phyloP scores from a whole-genome alignment of 2,113 vertebrate species.

The Todiramphus chloris region DNA sequence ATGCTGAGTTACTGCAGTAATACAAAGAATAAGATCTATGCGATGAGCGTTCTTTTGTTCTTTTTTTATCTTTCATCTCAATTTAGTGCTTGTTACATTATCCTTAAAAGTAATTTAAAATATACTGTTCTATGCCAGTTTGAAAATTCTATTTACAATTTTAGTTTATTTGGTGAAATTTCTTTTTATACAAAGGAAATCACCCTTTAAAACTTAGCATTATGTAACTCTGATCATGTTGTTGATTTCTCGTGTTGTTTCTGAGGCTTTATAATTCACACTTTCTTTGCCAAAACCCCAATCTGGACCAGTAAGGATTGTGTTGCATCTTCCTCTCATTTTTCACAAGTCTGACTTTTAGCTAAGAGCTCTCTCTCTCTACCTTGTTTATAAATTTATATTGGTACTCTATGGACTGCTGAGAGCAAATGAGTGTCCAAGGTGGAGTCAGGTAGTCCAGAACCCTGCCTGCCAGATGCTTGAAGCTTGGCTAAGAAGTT shows the following conservation, averaged over 20 bases:
- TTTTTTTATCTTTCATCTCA: neutral
- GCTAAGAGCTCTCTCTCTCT: neutral
- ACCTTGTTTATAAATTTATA: neutral
- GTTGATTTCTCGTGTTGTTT: neutral
- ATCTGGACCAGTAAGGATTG: fast-evolving
- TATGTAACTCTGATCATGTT: neutral
- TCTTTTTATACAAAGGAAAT: neutral
- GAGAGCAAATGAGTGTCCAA: neutral
- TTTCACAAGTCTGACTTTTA: neutral
- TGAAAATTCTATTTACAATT: neutral
- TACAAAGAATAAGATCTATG: neutral
- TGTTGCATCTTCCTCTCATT: neutral
- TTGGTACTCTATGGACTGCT: neutral
- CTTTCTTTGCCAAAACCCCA: neutral
- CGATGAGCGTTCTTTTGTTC: neutral
- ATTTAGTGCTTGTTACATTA: neutral
- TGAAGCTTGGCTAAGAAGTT: neutral
- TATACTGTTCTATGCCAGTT: neutral
- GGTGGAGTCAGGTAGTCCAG: neutral
- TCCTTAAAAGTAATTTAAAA: neutral
- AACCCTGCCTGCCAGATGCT: neutral
- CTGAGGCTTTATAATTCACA: neutral
- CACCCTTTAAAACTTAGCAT: neutral
- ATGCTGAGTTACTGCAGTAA: neutral
- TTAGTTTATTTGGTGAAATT: neutral